These are phyloP conservation scores for Trialeurodes vaporariorum DNA, from an alignment of 1,140 invertebrate species.

Conservation along the genomic window DNA sequence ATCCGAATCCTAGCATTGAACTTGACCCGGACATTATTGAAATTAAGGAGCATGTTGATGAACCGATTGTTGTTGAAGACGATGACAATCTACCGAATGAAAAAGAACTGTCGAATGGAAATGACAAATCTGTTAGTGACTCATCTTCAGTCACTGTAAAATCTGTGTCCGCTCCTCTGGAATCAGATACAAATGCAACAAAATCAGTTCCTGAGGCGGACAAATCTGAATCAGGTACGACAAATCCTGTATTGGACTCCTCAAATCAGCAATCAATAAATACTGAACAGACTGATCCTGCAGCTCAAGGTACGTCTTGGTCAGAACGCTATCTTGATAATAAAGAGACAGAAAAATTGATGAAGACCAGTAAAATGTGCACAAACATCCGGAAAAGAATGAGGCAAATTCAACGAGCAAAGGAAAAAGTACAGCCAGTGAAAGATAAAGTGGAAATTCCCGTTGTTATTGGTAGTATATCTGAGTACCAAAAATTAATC, in stretches of 20 bases:
- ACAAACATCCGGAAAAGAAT: slow-evolving; percentile 25
- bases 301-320: slow-evolving; percentile 17
- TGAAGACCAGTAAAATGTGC: slow-evolving; percentile 24
- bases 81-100: background rate
- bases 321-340: slow-evolving; percentile 24
- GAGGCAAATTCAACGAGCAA: slow-evolving; percentile 11
- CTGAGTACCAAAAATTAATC: background rate
- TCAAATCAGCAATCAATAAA: slow-evolving; percentile 8
- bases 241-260: background rate
- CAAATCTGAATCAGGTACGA: slow-evolving; percentile 8
- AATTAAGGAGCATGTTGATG: background rate
- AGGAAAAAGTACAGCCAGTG: background rate
- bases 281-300: slow-evolving; percentile 1
- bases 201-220: slow-evolving; percentile 13
- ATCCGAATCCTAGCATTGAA: no score
- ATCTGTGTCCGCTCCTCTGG: background rate
- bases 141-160: background rate
- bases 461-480: background rate
- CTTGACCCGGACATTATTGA: slow-evolving; percentile 2
- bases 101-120: background rate
- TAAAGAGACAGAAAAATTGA: slow-evolving; percentile 25
- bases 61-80: background rate
- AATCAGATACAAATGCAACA: background rate
- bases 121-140: no score
- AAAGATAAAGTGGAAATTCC: background rate